phyloP scores from a whole-genome alignment of 1,140 invertebrate species.

The Pogonognathellus flavescens region DNA sequence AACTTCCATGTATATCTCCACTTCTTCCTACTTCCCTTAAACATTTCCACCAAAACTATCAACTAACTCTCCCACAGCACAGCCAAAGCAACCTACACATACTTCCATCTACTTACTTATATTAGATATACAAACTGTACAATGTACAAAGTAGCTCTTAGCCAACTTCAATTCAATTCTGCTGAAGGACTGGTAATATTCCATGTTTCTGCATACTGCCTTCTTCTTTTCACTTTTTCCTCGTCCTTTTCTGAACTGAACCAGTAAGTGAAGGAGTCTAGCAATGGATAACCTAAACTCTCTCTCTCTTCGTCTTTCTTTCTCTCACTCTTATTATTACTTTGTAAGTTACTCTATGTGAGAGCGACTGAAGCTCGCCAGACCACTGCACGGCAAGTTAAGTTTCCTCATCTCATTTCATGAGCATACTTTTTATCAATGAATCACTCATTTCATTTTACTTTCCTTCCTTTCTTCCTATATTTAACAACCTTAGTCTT shows the following conservation, averaged over 20 bases:
- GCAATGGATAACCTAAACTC: background rate
- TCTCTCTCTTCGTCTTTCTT: background rate
- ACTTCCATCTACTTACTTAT: too few species aligned
- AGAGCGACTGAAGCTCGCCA: background rate
- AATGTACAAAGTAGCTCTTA: background rate
- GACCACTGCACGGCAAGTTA: conserved; percentile 16
- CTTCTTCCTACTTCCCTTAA: background rate
- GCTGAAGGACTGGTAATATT: too few species aligned
- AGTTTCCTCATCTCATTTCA: conserved; percentile 48
- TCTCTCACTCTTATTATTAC: conserved; percentile 44
- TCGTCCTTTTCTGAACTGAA: background rate
- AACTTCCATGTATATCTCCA: background rate
- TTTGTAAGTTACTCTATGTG: background rate
- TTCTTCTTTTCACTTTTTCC: background rate
- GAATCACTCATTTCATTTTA: conserved; percentile 50
- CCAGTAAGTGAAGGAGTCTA: background rate
- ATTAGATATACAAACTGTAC: background rate
- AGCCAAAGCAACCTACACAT: too few species aligned
- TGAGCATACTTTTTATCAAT: conserved; percentile 50
- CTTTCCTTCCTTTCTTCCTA: conserved; percentile 23
- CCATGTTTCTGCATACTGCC: background rate
- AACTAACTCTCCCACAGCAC: too few species aligned
- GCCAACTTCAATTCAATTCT: too few species aligned
- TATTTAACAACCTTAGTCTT: background rate
- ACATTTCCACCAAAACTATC: too few species aligned